These are phyloP conservation scores for Megalopta genalis DNA, from an alignment of 1,140 invertebrate species.

Conservation along the genomic window DNA sequence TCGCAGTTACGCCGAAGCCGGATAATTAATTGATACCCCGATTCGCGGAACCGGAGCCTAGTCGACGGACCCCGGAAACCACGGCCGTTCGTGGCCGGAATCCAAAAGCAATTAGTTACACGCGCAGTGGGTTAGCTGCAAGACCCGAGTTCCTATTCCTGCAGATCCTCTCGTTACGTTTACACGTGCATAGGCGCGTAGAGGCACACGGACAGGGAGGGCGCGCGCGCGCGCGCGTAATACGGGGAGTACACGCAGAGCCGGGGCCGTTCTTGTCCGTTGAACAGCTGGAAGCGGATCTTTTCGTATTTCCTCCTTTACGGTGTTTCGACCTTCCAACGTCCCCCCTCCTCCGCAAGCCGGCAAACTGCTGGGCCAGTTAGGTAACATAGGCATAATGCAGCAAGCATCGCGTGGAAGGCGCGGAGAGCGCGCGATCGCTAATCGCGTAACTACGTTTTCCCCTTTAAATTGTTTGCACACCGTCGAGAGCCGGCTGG, in stretches of 20 bases:
- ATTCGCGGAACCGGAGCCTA: slow-evolving; percentile 61
- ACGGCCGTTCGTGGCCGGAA: slow-evolving; percentile 64
- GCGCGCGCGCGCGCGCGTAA: not conserved
- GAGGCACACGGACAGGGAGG: not conserved
- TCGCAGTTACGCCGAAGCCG: slow-evolving; percentile 45
- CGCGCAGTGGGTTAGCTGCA: slow-evolving; percentile 54
- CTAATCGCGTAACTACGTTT: slow-evolving; percentile 53
- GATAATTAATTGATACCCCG: slow-evolving; percentile 64
- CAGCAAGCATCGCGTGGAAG: slow-evolving; percentile 45
- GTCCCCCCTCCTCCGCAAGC: not conserved
- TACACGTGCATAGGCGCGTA: not conserved
- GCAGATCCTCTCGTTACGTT: slow-evolving; percentile 11
- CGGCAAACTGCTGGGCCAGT: slow-evolving; percentile 48
- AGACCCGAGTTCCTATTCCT: slow-evolving; percentile 47
- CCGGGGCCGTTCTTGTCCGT: not conserved
- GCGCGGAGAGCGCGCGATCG: slow-evolving; percentile 8
- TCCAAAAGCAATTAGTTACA: slow-evolving; percentile 71
- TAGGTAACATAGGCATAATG: slow-evolving; percentile 40
- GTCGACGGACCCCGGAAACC: slow-evolving; percentile 66
- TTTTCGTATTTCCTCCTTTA: slow-evolving; percentile 51
- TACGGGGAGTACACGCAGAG: not conserved
- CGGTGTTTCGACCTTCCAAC: slow-evolving; percentile 50
- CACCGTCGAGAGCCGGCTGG: not conserved
- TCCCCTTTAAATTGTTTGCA: slow-evolving; percentile 52
- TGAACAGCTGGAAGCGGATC: slow-evolving; percentile 36